Base-by-base conservation (phyloP, 1,140 invertebrate species). In the Nasonia longicornis region DNA sequence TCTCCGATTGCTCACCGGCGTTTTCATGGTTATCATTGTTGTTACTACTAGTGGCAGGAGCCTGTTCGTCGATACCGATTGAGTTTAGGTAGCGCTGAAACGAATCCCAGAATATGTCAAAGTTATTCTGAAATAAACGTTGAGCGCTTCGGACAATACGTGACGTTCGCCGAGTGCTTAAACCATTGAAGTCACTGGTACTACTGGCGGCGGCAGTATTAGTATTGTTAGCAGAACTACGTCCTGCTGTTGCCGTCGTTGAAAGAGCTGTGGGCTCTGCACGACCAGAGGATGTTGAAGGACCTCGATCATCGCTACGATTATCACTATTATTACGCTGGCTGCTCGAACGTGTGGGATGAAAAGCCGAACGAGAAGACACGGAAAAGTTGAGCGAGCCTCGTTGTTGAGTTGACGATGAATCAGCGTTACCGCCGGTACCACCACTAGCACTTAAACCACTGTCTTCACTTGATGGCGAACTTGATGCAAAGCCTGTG, bases 341-440 rank as follows among this genome's bases (percentile, higher is more conserved):
- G 12, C 12, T 72, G 29, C 31, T 63, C 1, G 72, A 82, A 26
- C 77, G 77, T 31, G 77, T 88, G 3, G 87, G 88, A 66, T 91
- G 88, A 84, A 90, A 91, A 1, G 89, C 90, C 3, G 89, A 90
- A 14, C 86, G 86, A 29, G 85, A 89, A 3, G 89, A 90, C 12
- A 89, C 86, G 16, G 87, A 89, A 29, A 91, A 91, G 29, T 86
- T 86, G 10, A 86, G 86, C 2, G 83, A 31, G n/a, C 83, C 35
- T 2, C 69, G 78, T 22, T 84, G 84, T 22, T 84, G 84, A 12
- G 81, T 74, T 16, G 81, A 69, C 76, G 48, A 58, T 20, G 52
- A 58, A 58, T 58, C 52, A n/a, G 20, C 52, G 20, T 58, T 58
- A 58, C 52, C 20, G 7, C 16, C 52, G 7, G 16, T 4, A 16